A percentile compares a stretch with the other conserved stretches of the same genome.
Conservation (phyloP, 2,888 invertebrate genomes). For the Coelinius sp. region DNA sequence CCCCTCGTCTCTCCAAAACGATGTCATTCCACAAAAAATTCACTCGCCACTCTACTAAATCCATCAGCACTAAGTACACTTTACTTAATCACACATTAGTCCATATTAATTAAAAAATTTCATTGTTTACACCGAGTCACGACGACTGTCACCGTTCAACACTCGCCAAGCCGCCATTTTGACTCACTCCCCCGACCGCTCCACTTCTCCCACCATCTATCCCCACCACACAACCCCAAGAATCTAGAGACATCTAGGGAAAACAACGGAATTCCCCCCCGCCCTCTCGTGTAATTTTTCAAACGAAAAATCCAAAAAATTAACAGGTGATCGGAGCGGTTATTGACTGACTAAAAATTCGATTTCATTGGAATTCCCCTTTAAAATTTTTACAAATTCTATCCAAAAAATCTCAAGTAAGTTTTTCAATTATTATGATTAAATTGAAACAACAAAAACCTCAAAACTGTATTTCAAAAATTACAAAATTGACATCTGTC, state of each 20-base stretch:
- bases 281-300: neutral
- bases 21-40: neutral
- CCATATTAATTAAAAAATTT: neutral
- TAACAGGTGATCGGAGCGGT: neutral
- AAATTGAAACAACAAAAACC: neutral
- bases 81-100: neutral
- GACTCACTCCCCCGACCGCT: neutral
- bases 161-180: neutral
- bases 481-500: neutral
- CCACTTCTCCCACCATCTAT: neutral
- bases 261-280: neutral
- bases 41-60: neutral
- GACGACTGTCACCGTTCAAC: neutral
- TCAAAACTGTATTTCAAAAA: neutral
- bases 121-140: neutral
- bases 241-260: neutral
- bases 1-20: neutral
- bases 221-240: too few species aligned
- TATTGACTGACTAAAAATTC: neutral
- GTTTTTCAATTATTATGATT: neutral
- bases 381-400: neutral
- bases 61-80: neutral
- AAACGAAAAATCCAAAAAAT: neutral
- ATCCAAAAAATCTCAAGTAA: neutral
- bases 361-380: neutral